Percentiles rank a stretch among this genome's conserved stretches.
phyloP scores from a whole-genome alignment of 1,140 invertebrate species.

The Drosophila truncata region DNA sequence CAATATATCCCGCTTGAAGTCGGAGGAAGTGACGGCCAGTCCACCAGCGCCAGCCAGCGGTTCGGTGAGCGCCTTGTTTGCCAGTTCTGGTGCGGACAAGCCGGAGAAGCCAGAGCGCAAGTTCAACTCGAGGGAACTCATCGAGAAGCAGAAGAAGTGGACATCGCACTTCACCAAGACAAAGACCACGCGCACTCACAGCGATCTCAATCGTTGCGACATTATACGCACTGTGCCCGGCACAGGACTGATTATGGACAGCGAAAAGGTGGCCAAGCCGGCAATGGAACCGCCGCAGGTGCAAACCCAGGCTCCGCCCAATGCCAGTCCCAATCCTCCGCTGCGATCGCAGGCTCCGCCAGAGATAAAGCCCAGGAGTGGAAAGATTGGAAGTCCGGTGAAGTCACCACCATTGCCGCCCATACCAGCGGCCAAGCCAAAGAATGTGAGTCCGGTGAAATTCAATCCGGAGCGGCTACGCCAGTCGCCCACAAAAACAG shows the following conservation, averaged over 20 bases:
- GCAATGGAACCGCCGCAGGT: conserved; percentile 26
- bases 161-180: conserved; percentile 94
- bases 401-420: conserved; percentile 81
- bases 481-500: conserved; percentile 71
- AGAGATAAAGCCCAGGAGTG: conserved; percentile 80
- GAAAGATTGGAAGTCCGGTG: conserved; percentile 81
- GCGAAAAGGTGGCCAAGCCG: conserved; percentile 50
- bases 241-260: conserved; percentile 75
- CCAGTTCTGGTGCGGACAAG: conserved; percentile 83
- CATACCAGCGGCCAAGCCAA: conserved; percentile 82
- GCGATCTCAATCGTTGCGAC: conserved; percentile 87
- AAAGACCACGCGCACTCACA: conserved; percentile 88
- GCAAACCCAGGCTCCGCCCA: conserved; percentile 11
- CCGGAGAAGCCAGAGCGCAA: conserved; percentile 93
- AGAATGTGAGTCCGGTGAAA: conserved; percentile 77
- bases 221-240: conserved; percentile 84
- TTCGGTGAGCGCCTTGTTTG: conserved; percentile 69
- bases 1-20: conserved; percentile 79
- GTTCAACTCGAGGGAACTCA: conserved; percentile 93
- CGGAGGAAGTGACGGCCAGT: conserved; percentile 82
- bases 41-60: conserved; percentile 31
- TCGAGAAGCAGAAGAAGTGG: conserved; percentile 96
- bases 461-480: conserved; percentile 68
- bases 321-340: conserved; percentile 58
- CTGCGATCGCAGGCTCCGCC: conserved; percentile 58